Evolutionary conservation across 1,140 invertebrate species (phyloP), one percentile per base, ranked within the genome.

Genomic region (Coptotermes formosanus): DNA sequence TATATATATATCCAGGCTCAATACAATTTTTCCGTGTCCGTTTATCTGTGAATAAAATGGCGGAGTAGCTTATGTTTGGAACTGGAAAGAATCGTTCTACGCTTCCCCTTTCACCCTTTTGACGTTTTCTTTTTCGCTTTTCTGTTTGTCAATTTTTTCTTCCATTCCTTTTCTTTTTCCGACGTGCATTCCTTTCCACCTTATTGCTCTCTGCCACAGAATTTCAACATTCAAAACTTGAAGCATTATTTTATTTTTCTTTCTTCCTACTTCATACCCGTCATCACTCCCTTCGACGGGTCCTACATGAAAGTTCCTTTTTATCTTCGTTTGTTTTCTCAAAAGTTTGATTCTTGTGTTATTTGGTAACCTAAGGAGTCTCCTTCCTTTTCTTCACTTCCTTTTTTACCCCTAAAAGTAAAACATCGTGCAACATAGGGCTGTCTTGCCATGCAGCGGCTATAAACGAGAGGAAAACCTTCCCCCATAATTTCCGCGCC

Each of bases 311-410:
- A 75, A 30, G 6, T 75, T 30, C n/a, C 14, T 75, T 75, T 75
- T 75, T 75, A 75, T 75, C 64, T 75, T 8, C n/a, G 64, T 75
- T 75, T 75, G 64, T 75, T 75, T 75, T 30, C 64, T 75, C 64
- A 75, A 75, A 64, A 75, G 64, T 75, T 75, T 75, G 64, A 75
- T 75, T 75, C 64, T n/a, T 75, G 64, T 75, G 64, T 75, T 75
- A 75, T 75, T 75, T 75, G 25, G 64, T 75, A 30, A 75, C 64
- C 25, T n/a, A 75, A 75, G n/a, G 64, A 64, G 9, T 23, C 59
- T 59, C 21, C 25, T 75, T 75, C 16, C 25, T 75, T 75, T 75
- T 75, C 64, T 75, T 75, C 64, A n/a, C n/a, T 30, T 75, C n/a
- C 25, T 30, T 30, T 75, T 25, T 75, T 75, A 3, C n/a, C n/a